These are phyloP conservation scores for Aleiodes sp. DNA, from an alignment of 1,140 invertebrate genomes.

Conservation along the genomic window DNA sequence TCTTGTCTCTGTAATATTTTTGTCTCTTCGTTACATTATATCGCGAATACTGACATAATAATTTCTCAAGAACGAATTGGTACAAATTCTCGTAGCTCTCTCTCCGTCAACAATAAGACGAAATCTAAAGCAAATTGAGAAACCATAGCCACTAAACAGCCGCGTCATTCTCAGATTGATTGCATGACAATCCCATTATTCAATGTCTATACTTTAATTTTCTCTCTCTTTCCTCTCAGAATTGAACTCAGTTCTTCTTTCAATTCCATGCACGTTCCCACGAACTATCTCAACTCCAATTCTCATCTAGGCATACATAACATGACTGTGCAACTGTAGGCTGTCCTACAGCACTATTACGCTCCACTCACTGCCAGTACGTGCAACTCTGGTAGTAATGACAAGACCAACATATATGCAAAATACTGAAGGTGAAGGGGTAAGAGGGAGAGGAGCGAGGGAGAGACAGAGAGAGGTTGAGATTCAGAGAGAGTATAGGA, in stretches of 20 bases:
- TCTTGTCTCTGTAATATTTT: too few species aligned
- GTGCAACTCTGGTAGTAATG: slow-evolving; percentile 27
- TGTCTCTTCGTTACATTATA: too few species aligned
- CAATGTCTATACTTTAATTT: too few species aligned
- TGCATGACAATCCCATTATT: too few species aligned
- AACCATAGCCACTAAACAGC: too few species aligned
- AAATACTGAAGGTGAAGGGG: neutral
- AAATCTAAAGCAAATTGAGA: too few species aligned
- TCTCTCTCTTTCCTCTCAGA: neutral
- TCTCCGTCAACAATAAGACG: too few species aligned
- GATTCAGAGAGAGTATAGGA: too few species aligned
- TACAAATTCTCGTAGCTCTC: too few species aligned
- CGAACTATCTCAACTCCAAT: slow-evolving; percentile 13
- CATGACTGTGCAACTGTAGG: slow-evolving; percentile 31
- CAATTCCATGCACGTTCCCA: neutral
- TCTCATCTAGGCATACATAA: slow-evolving; percentile 22
- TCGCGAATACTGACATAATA: too few species aligned
- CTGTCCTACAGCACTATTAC: slow-evolving; percentile 28
- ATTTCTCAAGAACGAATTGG: too few species aligned
- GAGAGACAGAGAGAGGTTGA: neutral
- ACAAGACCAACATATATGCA: slow-evolving; percentile 10
- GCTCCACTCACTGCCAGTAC: slow-evolving; percentile 20
- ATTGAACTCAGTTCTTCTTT: neutral
- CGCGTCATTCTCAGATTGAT: too few species aligned
- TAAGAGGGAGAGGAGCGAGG: neutral